phyloP scores from a whole-genome alignment of 2,113 vertebrate species.

The Colossoma macropomum region DNA sequence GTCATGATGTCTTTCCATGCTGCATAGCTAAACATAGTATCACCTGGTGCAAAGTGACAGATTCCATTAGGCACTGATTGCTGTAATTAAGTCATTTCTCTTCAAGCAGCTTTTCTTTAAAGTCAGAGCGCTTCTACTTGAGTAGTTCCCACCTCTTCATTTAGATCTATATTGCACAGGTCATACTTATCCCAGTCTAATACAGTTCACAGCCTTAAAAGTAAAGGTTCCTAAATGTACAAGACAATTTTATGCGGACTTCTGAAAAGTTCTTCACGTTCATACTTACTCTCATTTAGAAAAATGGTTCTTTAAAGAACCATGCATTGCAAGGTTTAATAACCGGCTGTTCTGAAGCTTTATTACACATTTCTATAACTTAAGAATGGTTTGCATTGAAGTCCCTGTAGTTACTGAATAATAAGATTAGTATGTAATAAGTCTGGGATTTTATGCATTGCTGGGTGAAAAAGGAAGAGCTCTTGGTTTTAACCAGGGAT shows the following conservation, averaged over 20 bases:
- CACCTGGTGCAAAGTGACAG: neutral
- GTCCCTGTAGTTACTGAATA: no score
- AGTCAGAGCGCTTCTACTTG: neutral
- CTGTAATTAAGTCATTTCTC: neutral
- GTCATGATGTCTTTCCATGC: neutral
- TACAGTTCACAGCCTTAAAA: no score
- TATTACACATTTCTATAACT: no score
- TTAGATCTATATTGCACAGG: neutral
- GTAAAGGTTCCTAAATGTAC: no score
- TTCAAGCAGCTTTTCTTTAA: neutral
- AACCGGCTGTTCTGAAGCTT: no score
- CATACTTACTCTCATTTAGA: neutral
- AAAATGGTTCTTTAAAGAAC: no score
- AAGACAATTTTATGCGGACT: neutral
- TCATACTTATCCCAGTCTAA: neutral
- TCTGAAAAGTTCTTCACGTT: neutral
- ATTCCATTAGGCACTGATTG: neutral
- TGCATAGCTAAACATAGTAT: slow-evolving; percentile 1
- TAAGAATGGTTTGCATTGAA: no score
- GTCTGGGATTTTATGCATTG: no score
- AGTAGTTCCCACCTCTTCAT: neutral
- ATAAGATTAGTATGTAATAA: no score
- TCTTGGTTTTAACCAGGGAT: no score
- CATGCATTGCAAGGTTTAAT: no score
- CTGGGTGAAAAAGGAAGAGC: no score